These are phyloP conservation scores for Hydrocynus forskahlii DNA, from an alignment of 2,797 vertebrate genomes.

Conservation along the genomic window DNA sequence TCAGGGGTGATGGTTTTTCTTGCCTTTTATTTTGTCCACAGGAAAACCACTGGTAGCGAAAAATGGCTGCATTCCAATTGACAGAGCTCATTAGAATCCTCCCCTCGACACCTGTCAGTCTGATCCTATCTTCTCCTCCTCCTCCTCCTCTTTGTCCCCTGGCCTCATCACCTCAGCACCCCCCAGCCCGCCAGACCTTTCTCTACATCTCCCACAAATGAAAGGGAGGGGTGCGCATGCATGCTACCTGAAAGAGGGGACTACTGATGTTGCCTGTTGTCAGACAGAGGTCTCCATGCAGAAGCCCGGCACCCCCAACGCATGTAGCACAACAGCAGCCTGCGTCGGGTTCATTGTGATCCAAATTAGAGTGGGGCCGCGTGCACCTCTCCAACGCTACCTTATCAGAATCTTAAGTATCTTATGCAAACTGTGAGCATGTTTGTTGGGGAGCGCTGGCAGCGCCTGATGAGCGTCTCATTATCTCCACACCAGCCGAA, in stretches of 20 bases:
- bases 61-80: conserved; percentile 76
- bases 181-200: conserved; percentile 34
- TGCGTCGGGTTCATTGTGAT: conserved; percentile 79
- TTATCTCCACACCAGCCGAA: conserved; percentile 91
- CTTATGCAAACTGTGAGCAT: conserved; percentile 88
- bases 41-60: conserved; percentile 44
- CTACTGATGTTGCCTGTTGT: conserved; percentile 71
- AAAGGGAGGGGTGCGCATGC: conserved; percentile 13
- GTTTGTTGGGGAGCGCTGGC: conserved; percentile 75
- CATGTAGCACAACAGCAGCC: conserved; percentile 79
- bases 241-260: conserved; percentile 27
- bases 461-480: conserved; percentile 94
- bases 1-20: conserved; percentile 75
- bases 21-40: conserved; percentile 53
- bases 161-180: conserved; percentile 40
- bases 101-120: conserved; percentile 73
- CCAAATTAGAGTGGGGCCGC: conserved; percentile 87
- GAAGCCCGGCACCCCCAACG: conserved; percentile 62
- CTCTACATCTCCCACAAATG: conserved; percentile 17
- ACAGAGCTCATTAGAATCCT: conserved; percentile 77
- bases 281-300: conserved; percentile 85
- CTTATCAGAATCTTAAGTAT: conserved; percentile 89
- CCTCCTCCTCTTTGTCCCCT: conserved; percentile 61
- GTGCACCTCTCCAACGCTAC: conserved; percentile 69
- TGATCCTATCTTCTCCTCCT: conserved; percentile 69